Base-by-base conservation (phyloP, 1,140 invertebrate genomes). In the Pinna nobilis region DNA sequence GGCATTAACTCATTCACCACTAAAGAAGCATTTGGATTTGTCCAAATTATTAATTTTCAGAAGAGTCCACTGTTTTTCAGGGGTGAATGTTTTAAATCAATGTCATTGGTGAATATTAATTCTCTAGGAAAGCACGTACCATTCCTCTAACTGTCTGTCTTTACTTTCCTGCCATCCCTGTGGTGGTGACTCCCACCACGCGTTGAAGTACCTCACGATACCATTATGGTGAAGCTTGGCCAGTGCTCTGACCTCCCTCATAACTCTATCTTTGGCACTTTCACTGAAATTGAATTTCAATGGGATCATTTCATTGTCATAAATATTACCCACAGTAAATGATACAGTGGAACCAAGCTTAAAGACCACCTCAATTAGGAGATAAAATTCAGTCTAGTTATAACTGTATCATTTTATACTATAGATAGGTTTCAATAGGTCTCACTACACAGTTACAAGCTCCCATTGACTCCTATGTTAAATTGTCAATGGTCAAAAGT, bases 181-280 rank as follows among this genome's bases (percentile, higher is more conserved):
- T 5, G 97, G 97, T 30, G 97, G 97, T 59, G 92, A 92, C 89
- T 99, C 97, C 0, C 96, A 87, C 97, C 97, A 99, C 0, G 96
- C 93, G 90, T 97, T 94, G 86, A 96, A 98, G 87, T 97, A 98
- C 15, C 97, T 91, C 13, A 99, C 97, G 79, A 99, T 98, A 86
- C 98, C 94, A 41, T 93, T 92, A 90, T 99, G 97, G 74, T 99
- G 97, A 55, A 99, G 90, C 87, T 95, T 96, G 5, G 98, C 97
- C 15, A 99, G 88, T 0, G 97, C 96, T 82, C 94, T 94, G 0
- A 98, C 97, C 90, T 99, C 98, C 39, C 98, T 91, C 90, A 98
- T 92, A 0, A 99, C 96, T 39, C 94, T 92, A 50, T 97, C 94
- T 76, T 94, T 91, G 6, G 94, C 93, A 68, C 93, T 92, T 79